phyloP scores from a whole-genome alignment of 1,140 invertebrate species.

The Solenopsis invicta region DNA sequence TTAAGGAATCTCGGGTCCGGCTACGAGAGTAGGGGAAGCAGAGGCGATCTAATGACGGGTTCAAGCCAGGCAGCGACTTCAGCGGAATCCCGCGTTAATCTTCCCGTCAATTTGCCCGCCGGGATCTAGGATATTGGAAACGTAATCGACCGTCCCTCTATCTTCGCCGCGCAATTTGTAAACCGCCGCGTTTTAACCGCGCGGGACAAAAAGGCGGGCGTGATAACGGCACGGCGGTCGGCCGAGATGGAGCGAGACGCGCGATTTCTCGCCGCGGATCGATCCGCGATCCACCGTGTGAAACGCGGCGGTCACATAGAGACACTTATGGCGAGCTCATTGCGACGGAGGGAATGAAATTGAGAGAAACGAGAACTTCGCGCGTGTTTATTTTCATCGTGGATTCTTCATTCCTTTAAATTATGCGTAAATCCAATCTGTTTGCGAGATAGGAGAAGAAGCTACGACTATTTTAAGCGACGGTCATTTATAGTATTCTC shows the following conservation, averaged over 20 bases:
- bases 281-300: conserved; percentile 40
- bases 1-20: background rate
- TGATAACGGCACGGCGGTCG: conserved; percentile 48
- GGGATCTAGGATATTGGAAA: conserved; percentile 59
- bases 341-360: background rate
- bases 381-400: background rate
- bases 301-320: conserved; percentile 42
- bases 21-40: background rate
- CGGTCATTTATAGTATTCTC: background rate
- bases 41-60: conserved; percentile 26
- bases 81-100: conserved; percentile 52
- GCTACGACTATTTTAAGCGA: conserved; percentile 12
- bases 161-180: conserved; percentile 48
- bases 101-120: conserved; percentile 23
- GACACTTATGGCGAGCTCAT: conserved; percentile 40
- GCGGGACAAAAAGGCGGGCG: conserved; percentile 31
- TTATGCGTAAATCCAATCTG: background rate
- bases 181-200: conserved; percentile 36
- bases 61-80: background rate
- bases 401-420: background rate
- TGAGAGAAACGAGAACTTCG: conserved; percentile 5
- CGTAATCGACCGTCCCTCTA: conserved; percentile 25
- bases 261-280: conserved; percentile 40
- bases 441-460: background rate
- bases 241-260: conserved; percentile 16